These are phyloP conservation scores for Diceros bicornis DNA, from an alignment of 2,797 vertebrate species.

Conservation along the genomic window DNA sequence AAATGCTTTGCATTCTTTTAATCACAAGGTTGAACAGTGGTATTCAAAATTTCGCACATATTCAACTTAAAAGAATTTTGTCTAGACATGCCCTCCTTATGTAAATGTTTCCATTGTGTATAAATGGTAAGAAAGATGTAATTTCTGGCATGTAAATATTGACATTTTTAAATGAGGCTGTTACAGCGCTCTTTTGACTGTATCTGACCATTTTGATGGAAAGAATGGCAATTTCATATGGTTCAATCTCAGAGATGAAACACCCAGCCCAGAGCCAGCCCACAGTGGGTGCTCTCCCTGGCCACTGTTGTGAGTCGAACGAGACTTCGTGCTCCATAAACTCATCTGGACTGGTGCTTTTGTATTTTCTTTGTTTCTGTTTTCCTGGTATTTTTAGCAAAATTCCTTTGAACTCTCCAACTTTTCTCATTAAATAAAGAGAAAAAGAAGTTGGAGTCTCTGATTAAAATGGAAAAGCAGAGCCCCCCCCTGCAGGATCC, in stretches of 20 bases:
- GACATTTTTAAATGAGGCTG: background rate
- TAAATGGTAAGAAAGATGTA: background rate
- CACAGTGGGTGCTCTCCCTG: fast-evolving
- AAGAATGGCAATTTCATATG: background rate
- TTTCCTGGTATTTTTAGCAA: background rate
- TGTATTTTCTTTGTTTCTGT: background rate
- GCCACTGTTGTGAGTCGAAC: no score
- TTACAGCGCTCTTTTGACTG: background rate
- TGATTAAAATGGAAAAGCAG: background rate
- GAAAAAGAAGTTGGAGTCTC: background rate
- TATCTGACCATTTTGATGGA: background rate
- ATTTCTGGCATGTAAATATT: background rate
- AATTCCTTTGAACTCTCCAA: background rate
- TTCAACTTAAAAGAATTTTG: background rate
- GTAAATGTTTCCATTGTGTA: background rate
- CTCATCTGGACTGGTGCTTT: background rate
- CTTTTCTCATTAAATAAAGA: background rate
- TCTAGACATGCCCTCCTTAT: background rate
- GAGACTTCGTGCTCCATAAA: fast-evolving
- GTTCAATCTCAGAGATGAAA: background rate
- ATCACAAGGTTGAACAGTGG: background rate
- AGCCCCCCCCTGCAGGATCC: no score
- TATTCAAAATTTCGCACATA: background rate
- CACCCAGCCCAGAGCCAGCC: background rate
- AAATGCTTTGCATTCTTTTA: background rate